Conservation (phyloP, 2,888 invertebrate genomes). For the Pterostichus niger region DNA sequence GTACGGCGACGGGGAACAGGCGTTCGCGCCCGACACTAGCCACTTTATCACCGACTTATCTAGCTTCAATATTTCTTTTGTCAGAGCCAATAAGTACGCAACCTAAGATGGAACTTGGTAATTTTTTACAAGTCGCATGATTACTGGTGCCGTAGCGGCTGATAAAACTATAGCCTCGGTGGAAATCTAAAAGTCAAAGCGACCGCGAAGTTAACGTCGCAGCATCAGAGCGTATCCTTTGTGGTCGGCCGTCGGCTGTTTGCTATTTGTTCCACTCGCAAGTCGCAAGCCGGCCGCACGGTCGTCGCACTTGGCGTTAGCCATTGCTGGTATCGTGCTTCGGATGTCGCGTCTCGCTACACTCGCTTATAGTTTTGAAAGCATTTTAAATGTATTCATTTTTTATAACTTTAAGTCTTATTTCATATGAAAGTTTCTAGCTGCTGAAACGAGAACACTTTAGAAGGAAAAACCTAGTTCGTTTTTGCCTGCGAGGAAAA, state of each 20-base stretch:
- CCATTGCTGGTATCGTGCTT: neutral
- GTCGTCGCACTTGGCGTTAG: neutral
- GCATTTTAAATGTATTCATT: constrained; percentile 58
- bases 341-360: neutral
- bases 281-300: neutral
- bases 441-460: constrained; percentile 20
- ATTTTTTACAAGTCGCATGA: constrained; percentile 53
- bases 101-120: constrained; percentile 53
- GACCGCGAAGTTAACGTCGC: constrained; percentile 29
- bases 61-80: constrained; percentile 72
- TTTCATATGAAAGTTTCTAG: constrained; percentile 47
- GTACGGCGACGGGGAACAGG: neutral
- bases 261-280: constrained; percentile 30
- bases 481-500: constrained; percentile 45
- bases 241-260: constrained; percentile 20
- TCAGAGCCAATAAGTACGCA: constrained; percentile 71
- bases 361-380: constrained; percentile 46
- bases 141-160: constrained; percentile 18
- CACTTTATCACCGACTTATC: constrained; percentile 72
- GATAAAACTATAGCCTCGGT: constrained; percentile 59
- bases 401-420: constrained; percentile 49
- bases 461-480: constrained; percentile 19
- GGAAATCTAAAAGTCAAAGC: constrained; percentile 61
- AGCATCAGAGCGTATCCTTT: constrained; percentile 24
- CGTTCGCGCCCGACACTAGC: constrained; percentile 56